Evolutionary conservation across 2,113 vertebrate genomes (phyloP), one percentile per base, ranked within the genome.

Genomic region (Protomyctophum bolini): DNA sequence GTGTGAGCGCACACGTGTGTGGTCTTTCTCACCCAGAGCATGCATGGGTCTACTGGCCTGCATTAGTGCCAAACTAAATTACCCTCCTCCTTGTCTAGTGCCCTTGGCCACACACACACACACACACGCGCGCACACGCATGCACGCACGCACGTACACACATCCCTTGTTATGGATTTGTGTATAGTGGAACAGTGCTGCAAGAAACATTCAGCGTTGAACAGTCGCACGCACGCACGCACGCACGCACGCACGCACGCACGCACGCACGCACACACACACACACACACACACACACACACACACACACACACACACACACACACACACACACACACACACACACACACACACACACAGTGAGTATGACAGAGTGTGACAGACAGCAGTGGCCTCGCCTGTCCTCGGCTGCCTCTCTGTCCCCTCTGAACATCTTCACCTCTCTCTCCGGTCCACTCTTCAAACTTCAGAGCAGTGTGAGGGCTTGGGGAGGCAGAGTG

Each of bases 51-150:
- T 69, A 82, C 51, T 29, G 75, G 78, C 84, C 72, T 87, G 83
- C 88, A 87, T 92, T 92, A 89, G 85, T 92, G 90, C 90, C 89
- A 92, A 85, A 87, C 85, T 78, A 89, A 82, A 92, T 92, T 89
- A 91, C 82, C 63, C 84, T 87, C 82, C 79, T 89, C 85, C 85
- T 83, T 58, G 67, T 91, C 86, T 89, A 75, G 74, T 83, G 85
- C 84, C 77, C 79, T 82, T 71, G 83, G 74, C 77, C 76, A 66
- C 67, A 63, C 51, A 70, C 55, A 72, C 63, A 72, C 14, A 56
- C 66, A 52, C 69, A 69, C 71, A 71, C 68, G 58, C 61, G 63
- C 71, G 63, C 78, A 81, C 70, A 60, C 63, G 64, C 63, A 58
- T 58, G 59, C 10, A 68, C 6, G 7, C 8, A 55, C 49, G 45